Evolutionary conservation across 2,888 invertebrate species (phyloP).

Genomic region (Heteromyza rotundicornis): DNA sequence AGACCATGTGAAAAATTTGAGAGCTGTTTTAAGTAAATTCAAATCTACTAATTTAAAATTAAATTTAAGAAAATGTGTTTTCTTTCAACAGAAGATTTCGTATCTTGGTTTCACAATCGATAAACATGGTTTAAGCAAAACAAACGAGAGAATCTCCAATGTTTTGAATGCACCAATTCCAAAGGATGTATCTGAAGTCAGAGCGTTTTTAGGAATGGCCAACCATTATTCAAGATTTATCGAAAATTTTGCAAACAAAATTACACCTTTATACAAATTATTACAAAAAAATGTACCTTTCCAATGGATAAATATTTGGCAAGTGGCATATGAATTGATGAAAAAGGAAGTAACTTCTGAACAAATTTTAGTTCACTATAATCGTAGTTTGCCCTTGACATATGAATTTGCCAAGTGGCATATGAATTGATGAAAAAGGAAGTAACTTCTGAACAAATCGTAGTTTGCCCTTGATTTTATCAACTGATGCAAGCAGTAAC

Average conservation of each 20-base stretch:
- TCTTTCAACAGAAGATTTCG: constrained; percentile 30
- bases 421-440: no score
- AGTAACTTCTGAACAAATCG: no score
- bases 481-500: no score
- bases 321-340: no score
- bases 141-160: no score
- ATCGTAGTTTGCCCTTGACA: no score
- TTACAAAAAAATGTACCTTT: constrained; percentile 3
- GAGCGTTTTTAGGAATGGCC: constrained; percentile 20
- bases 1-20: constrained; percentile 10
- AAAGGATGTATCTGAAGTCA: neutral
- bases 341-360: constrained; percentile 11
- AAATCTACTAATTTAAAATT: constrained; percentile 9
- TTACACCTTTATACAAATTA: constrained; percentile 7
- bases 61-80: constrained; percentile 14
- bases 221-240: constrained; percentile 26
- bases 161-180: neutral
- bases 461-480: no score
- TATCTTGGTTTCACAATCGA: constrained; percentile 36
- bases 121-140: constrained; percentile 23
- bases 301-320: no score
- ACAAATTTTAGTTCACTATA: no score
- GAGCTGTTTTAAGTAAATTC: constrained; percentile 18
- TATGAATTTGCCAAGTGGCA: no score
- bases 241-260: constrained; percentile 23